Base-by-base conservation (phyloP, 2,888 invertebrate genomes). In the Peribatodes rhomboidaria region DNA sequence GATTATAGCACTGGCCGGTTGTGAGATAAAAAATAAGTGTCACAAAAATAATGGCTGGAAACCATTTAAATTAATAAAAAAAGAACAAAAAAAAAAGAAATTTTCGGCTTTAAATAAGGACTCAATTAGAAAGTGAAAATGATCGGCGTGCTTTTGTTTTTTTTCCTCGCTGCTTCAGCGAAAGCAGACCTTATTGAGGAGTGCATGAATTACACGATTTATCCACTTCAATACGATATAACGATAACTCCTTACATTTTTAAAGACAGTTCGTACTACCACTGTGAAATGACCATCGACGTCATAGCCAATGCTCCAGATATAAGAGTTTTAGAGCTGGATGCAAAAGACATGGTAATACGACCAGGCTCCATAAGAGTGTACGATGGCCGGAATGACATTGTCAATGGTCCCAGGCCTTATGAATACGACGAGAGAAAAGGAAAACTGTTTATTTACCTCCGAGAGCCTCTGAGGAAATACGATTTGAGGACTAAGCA, bases 201-300 rank as follows among this genome's bases (percentile, higher is more conserved):
- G 72, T 93, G 93, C 72, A 76, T 92, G 14, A 91, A 92, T 70
- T 93, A 90, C 47, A 92, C 92, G 55, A 86, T 93, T 50, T 93
- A 93, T 68, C 93, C 93, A 63, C 83, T 91, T 66, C 89, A 92
- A 68, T 93, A 93, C 47, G 92, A 92, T 56, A 60, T 93, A 0
- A 85, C 81, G 1, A 78, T 93, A 55, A 85, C 74, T 14, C 92
- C 92, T 0, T 84, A 86, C 47, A 73, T 90, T 50, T 81, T 79
- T 39, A 77, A 71, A 18, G 80, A 79, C 1, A 74, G 69, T 37
- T 84, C 86, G 33, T 89, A 84, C 74, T 92, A 87, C 56, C 84
- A 90, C 42, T 88, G 92, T 80, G 86, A 89, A 46, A 72, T 91
- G 47, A 78, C 80, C 1, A 90, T 93, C 64, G 89, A 89, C 7